Percentiles rank a stretch among this genome's conserved stretches.
phyloP scores from a whole-genome alignment of 2,888 invertebrate species.

The Palloptera scutellata region DNA sequence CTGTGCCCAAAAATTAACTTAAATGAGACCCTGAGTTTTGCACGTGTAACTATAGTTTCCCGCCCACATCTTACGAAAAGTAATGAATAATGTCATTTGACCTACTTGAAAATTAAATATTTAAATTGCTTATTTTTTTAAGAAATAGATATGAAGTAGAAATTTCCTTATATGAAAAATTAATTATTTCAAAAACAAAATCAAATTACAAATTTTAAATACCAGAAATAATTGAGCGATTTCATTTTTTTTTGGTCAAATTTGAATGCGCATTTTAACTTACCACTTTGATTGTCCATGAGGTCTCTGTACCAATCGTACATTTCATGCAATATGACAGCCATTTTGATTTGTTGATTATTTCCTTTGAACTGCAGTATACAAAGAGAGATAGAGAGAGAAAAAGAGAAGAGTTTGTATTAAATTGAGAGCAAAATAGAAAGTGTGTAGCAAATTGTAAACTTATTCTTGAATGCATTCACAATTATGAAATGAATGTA shows the following conservation, averaged over 20 bases:
- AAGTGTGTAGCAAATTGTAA: neutral
- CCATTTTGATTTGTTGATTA: conserved; percentile 46
- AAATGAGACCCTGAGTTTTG: too few species aligned
- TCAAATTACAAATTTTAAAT: too few species aligned
- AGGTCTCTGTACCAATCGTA: conserved; percentile 74
- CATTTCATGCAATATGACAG: conserved; percentile 56
- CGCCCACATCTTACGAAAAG: too few species aligned
- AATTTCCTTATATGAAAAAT: too few species aligned
- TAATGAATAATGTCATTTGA: neutral
- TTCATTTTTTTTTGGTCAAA: too few species aligned
- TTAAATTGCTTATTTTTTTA: too few species aligned
- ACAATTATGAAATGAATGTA: conserved; percentile 5
- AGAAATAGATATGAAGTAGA: too few species aligned
- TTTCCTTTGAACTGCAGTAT: conserved; percentile 4
- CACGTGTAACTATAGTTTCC: too few species aligned
- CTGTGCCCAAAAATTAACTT: neutral
- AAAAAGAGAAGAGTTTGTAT: neutral
- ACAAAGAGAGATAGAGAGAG: conserved; percentile 13
- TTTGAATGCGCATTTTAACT: conserved; percentile 60
- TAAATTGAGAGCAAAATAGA: neutral
- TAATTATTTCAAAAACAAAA: too few species aligned
- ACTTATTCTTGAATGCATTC: neutral
- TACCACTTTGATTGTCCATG: conserved; percentile 77
- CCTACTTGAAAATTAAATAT: too few species aligned
- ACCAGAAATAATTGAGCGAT: too few species aligned